phyloP scores from a whole-genome alignment of 2,113 vertebrate genomes.

The Hippocampus zosterae region DNA sequence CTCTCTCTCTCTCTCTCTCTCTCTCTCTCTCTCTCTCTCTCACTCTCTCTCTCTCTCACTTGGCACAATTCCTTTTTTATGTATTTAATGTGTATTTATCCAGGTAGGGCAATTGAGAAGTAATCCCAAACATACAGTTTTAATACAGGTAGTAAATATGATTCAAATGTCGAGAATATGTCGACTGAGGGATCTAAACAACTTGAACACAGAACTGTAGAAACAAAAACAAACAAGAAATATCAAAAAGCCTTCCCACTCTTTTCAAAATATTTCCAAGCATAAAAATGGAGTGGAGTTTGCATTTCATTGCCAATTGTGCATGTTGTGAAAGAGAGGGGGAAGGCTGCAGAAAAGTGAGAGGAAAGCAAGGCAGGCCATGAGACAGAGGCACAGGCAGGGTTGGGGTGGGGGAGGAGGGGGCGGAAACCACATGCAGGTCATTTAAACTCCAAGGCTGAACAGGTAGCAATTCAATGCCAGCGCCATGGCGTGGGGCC shows the following conservation, averaged over 20 bases:
- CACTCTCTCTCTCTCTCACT: too few species aligned
- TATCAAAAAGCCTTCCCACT: constrained; percentile 68
- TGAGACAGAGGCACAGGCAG: constrained; percentile 69
- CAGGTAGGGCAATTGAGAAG: neutral
- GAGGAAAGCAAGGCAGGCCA: constrained; percentile 71
- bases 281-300: neutral
- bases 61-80: too few species aligned
- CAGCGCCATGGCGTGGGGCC: constrained; percentile 43
- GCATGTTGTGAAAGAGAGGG: constrained; percentile 48
- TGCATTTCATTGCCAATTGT: constrained; percentile 15
- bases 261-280: constrained; percentile 16
- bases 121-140: neutral
- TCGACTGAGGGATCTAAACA: neutral
- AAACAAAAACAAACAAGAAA: constrained; percentile 59
- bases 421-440: constrained; percentile 73
- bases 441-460: constrained; percentile 82
- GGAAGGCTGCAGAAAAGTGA: constrained; percentile 66
- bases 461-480: constrained; percentile 70
- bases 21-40: too few species aligned
- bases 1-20: too few species aligned
- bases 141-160: neutral
- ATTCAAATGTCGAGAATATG: neutral
- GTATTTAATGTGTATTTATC: too few species aligned
- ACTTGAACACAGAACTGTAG: constrained; percentile 50
- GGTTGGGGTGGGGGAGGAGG: constrained; percentile 16